Conservation (phyloP, 2,797 vertebrate genomes). For the Chaenodraco wilsoni region DNA sequence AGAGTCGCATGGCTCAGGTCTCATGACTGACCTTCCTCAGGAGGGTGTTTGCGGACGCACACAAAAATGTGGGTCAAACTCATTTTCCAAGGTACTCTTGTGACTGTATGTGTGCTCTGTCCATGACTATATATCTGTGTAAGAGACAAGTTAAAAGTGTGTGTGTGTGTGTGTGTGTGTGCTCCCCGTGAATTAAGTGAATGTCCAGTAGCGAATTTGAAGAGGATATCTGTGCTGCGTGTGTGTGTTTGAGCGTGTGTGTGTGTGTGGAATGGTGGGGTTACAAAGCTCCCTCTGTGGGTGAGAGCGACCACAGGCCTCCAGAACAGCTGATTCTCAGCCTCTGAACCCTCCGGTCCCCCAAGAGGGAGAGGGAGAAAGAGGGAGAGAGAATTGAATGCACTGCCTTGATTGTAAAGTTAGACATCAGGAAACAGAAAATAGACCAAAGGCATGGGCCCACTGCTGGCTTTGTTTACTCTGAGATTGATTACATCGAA, state of each 20-base stretch:
- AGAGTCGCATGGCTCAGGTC: slow-evolving; percentile 74
- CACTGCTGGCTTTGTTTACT: slow-evolving; percentile 20
- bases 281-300: slow-evolving; percentile 79
- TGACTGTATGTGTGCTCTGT: slow-evolving; percentile 42
- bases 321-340: slow-evolving; percentile 79
- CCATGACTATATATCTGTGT: slow-evolving; percentile 4
- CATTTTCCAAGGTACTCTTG: slow-evolving; percentile 21
- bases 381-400: slow-evolving; percentile 6
- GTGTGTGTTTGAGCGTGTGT: slow-evolving; percentile 24
- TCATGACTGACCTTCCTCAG: slow-evolving; percentile 70
- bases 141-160: slow-evolving; percentile 12
- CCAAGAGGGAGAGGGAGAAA: background rate
- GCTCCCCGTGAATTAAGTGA: slow-evolving; percentile 28
- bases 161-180: slow-evolving; percentile 13
- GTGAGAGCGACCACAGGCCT: slow-evolving; percentile 68
- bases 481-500: slow-evolving; percentile 9
- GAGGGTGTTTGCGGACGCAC: slow-evolving; percentile 42
- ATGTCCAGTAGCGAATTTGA: slow-evolving; percentile 16
- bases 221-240: slow-evolving; percentile 26
- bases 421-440: slow-evolving; percentile 42
- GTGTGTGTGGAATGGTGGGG: slow-evolving; percentile 41
- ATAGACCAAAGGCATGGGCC: slow-evolving; percentile 33
- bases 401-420: slow-evolving; percentile 50
- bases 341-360: slow-evolving; percentile 61
- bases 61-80: slow-evolving; percentile 45